Base-by-base conservation (phyloP, 2,113 vertebrate genomes). In the Emydocephalus ijimae region DNA sequence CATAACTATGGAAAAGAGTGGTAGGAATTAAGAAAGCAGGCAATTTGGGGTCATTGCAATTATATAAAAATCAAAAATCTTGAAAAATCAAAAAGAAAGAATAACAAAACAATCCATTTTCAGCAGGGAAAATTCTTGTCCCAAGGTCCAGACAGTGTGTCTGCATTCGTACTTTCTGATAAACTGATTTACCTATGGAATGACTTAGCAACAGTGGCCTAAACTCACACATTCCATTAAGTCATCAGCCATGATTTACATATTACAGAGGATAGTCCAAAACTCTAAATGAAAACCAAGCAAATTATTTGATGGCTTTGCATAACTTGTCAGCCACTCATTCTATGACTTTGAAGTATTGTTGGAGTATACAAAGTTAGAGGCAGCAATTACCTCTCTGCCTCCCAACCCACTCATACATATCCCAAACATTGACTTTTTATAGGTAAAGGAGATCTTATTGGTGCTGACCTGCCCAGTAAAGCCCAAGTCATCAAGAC, bases 371-470 rank as follows among this genome's bases (percentile, higher is more conserved):
- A 24, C 11, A 88, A 55, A 5, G 8, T 12, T 5, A 15, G 34
- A 10, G 12, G 61, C 43, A 56, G 1, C 5, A 34, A 29, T 3
- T 10, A 3, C 29, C 21, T 11, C 56, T 61, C 43, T 24, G 20
- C 45, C 85, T 57, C 85, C 50, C 34, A 57, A 0, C 69, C 59
- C 43, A 52, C 1, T 90, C 90, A 43, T 24, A 20, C 2, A 74
- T 92, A 21, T 54, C 48, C 50, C 92, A 89, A 21, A 85, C 94
- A 20, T 90, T 94, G 90, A 20, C 52, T 91, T 92, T 95, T 85
- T 57, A n/a, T 96, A 99, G 99, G 99, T 56, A 99, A 99, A 97
- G 99, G 99, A 57, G 99, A 99, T 95, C 98, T 99, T 90, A 99
- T 99, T 81, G 99, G 99, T 15, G 98, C 98, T 0, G 99, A 99